A percentile compares a stretch with the other conserved stretches of the same genome.
Conservation (phyloP, 2,113 vertebrate species). For the Polypterus bichir region DNA sequence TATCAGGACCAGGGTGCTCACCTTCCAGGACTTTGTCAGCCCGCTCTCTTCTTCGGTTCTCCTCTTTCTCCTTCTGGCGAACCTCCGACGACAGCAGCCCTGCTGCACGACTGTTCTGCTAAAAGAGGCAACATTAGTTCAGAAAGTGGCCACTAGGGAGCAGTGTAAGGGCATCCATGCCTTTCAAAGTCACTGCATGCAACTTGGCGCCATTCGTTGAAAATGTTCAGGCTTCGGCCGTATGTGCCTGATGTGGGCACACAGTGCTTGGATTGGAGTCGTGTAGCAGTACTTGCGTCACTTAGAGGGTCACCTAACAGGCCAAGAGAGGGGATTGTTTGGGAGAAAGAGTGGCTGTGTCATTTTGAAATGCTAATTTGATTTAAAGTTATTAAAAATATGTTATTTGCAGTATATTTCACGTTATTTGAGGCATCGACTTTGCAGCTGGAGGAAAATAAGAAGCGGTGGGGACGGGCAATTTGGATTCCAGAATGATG, state of each 20-base stretch:
- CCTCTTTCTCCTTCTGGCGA: slow-evolving; percentile 67
- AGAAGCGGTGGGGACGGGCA: too few relatives aligned
- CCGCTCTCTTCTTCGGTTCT: slow-evolving; percentile 53
- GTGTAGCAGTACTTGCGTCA: slow-evolving; percentile 7
- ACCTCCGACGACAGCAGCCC: slow-evolving; percentile 69
- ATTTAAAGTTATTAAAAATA: too few relatives aligned
- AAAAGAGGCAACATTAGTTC: slow-evolving; percentile 31
- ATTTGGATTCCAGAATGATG: too few relatives aligned
- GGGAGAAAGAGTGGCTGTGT: too few relatives aligned
- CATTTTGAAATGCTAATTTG: too few relatives aligned
- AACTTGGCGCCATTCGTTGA: background rate
- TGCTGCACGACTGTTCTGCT: slow-evolving; percentile 52
- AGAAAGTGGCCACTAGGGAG: rapidly evolving
- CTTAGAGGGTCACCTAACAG: background rate
- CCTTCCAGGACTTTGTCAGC: slow-evolving; percentile 62
- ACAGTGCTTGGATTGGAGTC: background rate
- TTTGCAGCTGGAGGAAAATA: too few relatives aligned
- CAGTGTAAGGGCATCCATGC: background rate
- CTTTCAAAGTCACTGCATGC: background rate
- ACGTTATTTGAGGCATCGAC: too few relatives aligned
- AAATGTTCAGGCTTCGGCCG: background rate
- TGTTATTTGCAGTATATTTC: too few relatives aligned
- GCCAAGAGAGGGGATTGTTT: too few relatives aligned
- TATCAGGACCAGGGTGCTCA: slow-evolving; percentile 25
- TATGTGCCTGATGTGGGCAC: background rate